Conservation (phyloP, 2,797 vertebrate species). For the Hippopotamyrus pictus region DNA sequence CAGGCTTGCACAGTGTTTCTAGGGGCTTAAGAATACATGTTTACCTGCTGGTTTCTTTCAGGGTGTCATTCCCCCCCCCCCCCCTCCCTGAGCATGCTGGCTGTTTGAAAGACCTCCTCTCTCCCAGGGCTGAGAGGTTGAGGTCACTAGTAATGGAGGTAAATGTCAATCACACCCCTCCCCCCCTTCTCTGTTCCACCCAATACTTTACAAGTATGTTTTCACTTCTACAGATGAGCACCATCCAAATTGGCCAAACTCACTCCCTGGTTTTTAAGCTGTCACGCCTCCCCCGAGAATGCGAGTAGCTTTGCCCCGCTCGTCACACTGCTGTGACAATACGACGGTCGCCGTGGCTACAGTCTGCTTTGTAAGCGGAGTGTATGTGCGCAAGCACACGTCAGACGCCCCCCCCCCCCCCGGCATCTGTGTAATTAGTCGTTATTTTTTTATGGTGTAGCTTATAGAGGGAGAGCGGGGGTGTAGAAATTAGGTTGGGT, state of each 20-base stretch:
- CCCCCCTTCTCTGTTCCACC: neutral
- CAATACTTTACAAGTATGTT: neutral
- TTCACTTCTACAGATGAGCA: neutral
- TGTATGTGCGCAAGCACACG: neutral
- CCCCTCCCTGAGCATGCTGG: conserved; percentile 66
- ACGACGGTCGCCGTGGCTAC: neutral
- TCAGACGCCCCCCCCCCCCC: neutral
- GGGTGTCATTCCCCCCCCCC: conserved; percentile 66
- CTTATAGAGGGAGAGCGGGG: neutral
- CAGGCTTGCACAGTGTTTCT: neutral
- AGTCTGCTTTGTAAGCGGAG: neutral
- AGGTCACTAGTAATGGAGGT: conserved; percentile 65
- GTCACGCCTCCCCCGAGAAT: neutral
- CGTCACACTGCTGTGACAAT: neutral
- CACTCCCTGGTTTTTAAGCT: neutral
- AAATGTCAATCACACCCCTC: conserved; percentile 42
- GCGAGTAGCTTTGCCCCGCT: neutral
- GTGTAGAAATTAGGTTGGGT: neutral
- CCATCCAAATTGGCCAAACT: neutral
- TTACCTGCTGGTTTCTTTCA: conserved; percentile 62
- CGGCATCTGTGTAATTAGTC: neutral
- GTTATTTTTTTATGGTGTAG: neutral
- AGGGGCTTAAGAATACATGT: conserved; percentile 55
- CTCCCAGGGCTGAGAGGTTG: conserved; percentile 72
- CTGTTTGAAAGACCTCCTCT: conserved; percentile 75